Evolutionary conservation across 2,113 vertebrate species (phyloP), one percentile per base, ranked within the genome.

Genomic region (Machaerirhynchus nigripectus): DNA sequence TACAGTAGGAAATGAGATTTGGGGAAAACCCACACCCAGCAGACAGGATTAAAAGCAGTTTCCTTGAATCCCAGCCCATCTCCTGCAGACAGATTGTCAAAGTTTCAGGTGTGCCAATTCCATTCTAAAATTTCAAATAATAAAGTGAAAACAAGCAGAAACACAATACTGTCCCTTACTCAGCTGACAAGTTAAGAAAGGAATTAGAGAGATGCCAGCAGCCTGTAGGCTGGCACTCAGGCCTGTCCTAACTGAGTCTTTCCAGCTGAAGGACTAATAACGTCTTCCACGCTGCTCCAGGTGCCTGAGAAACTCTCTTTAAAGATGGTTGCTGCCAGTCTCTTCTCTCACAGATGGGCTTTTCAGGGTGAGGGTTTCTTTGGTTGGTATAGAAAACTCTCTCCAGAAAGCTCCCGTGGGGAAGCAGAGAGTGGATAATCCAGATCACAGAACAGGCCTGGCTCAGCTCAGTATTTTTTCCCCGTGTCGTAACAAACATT

Each of bases 401-500:
- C 65, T 56, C 75, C 35, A 49, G 12, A 46, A 30, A 84, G 22
- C 37, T 89, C 70, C 86, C 3, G 9, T 15, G 10, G 56, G 37
- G 71, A 65, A 69, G 77, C 70, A 44, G 52, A 50, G 57, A 47
- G 60, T 64, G 67, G 78, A 42, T 92, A 92, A 92, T 33, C 61
- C 77, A 81, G 79, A 70, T 79, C 56, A 20, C 71, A 84, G 65
- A 91, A 39, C 63, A 89, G 63, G 56, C 69, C 61, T 84, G 52
- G 56, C 69, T 93, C 87, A 71, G 93, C 76, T 81, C 56, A 17
- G 35, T 47, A 13, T 8, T 85, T 70, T 92, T 81, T 55, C 49
- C 49, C 88, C 4, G 13, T 96, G 94, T 92, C 7, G 47, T 93
- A 95, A 97, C 70, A 91, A 88, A 78, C 79, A 10, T 81, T 96